phyloP scores from a whole-genome alignment of 2,797 vertebrate genomes.

The Tamandua tetradactyla region DNA sequence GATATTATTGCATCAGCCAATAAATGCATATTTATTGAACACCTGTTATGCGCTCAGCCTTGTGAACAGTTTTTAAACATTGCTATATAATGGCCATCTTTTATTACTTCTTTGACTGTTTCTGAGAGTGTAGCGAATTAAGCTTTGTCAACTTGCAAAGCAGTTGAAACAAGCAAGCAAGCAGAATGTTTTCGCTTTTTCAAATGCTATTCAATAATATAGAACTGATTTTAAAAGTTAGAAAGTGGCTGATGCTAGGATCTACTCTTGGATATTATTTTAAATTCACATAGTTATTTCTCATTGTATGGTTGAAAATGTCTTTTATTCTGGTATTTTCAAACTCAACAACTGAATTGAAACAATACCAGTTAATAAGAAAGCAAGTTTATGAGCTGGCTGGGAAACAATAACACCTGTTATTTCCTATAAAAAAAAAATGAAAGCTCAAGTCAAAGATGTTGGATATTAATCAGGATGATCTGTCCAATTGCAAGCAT shows the following conservation, averaged over 20 bases:
- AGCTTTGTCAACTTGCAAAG: constrained; percentile 3
- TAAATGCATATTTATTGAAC: background rate
- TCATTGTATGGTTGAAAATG: background rate
- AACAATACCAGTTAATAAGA: background rate
- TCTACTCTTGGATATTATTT: background rate
- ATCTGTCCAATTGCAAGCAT: background rate
- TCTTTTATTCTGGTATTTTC: background rate
- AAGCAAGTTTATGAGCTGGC: background rate
- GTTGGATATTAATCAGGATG: background rate
- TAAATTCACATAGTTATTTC: background rate
- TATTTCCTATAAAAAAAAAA: background rate
- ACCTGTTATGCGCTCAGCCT: background rate
- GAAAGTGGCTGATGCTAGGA: background rate
- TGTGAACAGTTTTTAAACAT: background rate
- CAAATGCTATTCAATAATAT: background rate
- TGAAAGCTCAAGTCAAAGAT: background rate
- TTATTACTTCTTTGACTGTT: background rate
- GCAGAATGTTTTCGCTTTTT: background rate
- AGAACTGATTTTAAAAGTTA: background rate
- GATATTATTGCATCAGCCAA: background rate
- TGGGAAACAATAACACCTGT: background rate
- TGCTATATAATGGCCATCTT: background rate
- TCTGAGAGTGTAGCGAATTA: background rate
- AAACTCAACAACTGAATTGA: background rate
- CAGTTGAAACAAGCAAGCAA: background rate